Percentiles rank a stretch among this genome's conserved stretches.
Conservation (phyloP, 2,888 invertebrate species). For the Norana najaformis region DNA sequence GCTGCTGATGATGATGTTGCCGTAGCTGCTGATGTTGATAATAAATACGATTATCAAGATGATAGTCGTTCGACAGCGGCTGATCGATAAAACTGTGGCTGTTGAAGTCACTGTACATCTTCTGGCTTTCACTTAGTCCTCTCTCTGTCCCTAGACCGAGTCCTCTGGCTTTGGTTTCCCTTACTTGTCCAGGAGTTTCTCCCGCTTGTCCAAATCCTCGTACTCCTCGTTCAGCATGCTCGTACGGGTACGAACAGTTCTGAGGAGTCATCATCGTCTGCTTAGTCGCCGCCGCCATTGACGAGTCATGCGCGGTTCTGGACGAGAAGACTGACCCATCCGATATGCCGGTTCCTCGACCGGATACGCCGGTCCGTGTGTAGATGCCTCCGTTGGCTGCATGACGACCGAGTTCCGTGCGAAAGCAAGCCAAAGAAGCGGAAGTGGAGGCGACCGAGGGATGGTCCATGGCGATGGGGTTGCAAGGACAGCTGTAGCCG, state of each 20-base stretch:
- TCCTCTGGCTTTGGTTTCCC: too few species aligned
- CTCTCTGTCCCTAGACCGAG: neutral
- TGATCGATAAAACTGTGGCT: neutral
- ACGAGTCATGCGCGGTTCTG: neutral
- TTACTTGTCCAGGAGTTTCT: neutral
- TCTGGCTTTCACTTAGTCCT: neutral
- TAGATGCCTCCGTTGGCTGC: slow-evolving; percentile 6
- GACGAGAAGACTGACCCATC: neutral
- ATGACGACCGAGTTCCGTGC: neutral
- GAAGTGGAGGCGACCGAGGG: neutral
- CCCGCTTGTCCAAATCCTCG: neutral
- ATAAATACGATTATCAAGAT: neutral
- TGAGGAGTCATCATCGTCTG: slow-evolving; percentile 3
- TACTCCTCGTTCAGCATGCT: neutral
- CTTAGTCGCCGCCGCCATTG: neutral
- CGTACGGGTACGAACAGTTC: neutral
- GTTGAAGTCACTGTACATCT: neutral
- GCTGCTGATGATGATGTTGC: neutral
- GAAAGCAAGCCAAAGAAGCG: neutral
- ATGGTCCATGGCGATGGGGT: neutral
- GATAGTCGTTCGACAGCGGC: neutral
- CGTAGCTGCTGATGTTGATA: too few species aligned
- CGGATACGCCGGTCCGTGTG: neutral
- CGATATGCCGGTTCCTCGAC: neutral
- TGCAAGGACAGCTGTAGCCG: neutral